Percentiles rank a stretch among this genome's conserved stretches.
Evolutionary conservation across 2,113 vertebrate genomes (phyloP).

Genomic region (Nasalis larvatus): DNA sequence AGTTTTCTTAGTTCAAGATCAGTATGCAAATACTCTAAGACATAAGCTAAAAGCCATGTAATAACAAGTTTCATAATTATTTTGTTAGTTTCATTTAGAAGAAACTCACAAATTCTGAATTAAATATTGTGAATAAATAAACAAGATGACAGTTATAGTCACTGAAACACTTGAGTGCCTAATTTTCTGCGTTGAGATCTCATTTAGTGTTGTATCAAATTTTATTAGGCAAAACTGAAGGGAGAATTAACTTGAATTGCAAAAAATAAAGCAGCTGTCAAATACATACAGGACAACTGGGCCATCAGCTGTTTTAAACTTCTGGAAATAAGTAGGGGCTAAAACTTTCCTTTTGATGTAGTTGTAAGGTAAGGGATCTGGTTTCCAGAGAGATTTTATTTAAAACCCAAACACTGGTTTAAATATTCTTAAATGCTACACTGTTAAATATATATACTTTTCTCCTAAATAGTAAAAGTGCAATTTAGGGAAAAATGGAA

Average conservation of each 20-base stretch:
- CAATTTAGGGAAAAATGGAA: neutral
- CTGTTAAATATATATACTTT: neutral
- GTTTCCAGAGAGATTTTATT: neutral
- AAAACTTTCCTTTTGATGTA: slow-evolving; percentile 15
- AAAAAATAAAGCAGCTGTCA: slow-evolving; percentile 52
- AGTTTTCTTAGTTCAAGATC: slow-evolving; percentile 51
- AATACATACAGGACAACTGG: slow-evolving; percentile 28
- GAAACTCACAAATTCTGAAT: slow-evolving; percentile 58
- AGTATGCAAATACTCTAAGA: slow-evolving; percentile 50
- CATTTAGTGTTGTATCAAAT: slow-evolving; percentile 15
- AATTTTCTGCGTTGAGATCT: slow-evolving; percentile 46
- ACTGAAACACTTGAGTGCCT: slow-evolving; percentile 65
- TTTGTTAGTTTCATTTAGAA: slow-evolving; percentile 67
- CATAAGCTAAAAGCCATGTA: neutral
- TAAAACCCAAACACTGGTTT: neutral
- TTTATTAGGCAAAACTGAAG: slow-evolving; percentile 64
- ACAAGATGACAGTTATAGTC: slow-evolving; percentile 68
- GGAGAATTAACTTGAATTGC: slow-evolving; percentile 37
- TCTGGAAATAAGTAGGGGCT: slow-evolving; percentile 41
- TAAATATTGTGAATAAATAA: slow-evolving; percentile 55
- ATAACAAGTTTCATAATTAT: neutral
- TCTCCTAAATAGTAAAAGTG: neutral
- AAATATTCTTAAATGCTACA: neutral
- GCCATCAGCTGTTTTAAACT: slow-evolving; percentile 53
- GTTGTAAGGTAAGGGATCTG: neutral